These are phyloP conservation scores for Percopsis omiscomaycus DNA, from an alignment of 2,797 vertebrate genomes.

Conservation along the genomic window DNA sequence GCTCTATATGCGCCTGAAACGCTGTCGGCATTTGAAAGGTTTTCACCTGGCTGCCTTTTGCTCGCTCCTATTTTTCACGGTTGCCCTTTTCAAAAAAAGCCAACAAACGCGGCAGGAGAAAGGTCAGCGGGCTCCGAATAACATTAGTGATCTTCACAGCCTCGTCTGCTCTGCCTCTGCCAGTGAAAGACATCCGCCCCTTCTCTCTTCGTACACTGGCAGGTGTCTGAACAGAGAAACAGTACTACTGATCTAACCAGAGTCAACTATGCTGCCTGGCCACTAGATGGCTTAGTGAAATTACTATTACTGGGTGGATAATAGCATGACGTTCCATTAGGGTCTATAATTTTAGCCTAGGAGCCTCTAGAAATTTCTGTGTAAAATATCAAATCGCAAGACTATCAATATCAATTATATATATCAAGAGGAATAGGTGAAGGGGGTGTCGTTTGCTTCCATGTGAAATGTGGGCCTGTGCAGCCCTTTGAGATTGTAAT, in stretches of 20 bases:
- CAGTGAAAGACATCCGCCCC: conserved; percentile 26
- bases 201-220: conserved; percentile 14
- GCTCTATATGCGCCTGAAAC: conserved; percentile 26
- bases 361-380: too few species aligned
- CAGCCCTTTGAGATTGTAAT: too few species aligned
- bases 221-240: conserved; percentile 6
- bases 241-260: conserved; percentile 10
- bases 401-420: too few species aligned
- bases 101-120: conserved; percentile 58
- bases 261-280: too few species aligned
- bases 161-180: conserved; percentile 28
- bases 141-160: conserved; percentile 48
- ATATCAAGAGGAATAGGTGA: too few species aligned
- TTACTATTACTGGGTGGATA: too few species aligned
- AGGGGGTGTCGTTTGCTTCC: too few species aligned
- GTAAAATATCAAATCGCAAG: too few species aligned
- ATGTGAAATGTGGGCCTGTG: too few species aligned
- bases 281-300: too few species aligned
- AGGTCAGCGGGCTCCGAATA: conserved; percentile 67
- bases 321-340: too few species aligned
- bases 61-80: conserved; percentile 42
- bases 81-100: conserved; percentile 63
- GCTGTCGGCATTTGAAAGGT: conserved; percentile 17
- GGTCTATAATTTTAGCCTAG: too few species aligned
- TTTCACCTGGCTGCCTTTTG: conserved; percentile 15